These are phyloP conservation scores for Xyliphius kryptos DNA, from an alignment of 2,113 vertebrate genomes.

Conservation along the genomic window DNA sequence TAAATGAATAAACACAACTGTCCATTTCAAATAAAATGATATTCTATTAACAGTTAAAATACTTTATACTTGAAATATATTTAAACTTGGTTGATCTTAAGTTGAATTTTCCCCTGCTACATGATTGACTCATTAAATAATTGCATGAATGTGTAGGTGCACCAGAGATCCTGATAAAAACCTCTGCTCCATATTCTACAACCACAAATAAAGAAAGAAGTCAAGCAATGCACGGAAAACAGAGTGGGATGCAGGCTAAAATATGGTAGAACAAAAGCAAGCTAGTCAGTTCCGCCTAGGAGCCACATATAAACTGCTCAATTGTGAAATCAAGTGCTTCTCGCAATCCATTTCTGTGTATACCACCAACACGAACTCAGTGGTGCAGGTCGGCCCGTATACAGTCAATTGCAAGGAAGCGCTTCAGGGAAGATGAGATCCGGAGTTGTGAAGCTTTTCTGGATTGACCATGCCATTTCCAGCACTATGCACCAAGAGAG, in stretches of 20 bases:
- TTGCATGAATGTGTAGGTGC: too few relatives aligned
- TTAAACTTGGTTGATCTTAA: too few relatives aligned
- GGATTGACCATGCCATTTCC: slow-evolving; percentile 10
- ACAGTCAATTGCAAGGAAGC: slow-evolving; percentile 5
- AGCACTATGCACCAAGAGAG: slow-evolving; percentile 6
- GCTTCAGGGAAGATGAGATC: slow-evolving; percentile 9
- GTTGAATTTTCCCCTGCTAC: too few relatives aligned
- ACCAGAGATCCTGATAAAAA: too few relatives aligned
- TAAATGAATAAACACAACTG: too few relatives aligned
- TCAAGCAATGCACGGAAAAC: not conserved
- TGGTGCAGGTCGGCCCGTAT: slow-evolving; percentile 11
- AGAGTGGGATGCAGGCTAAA: not conserved
- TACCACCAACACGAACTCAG: not conserved
- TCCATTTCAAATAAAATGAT: too few relatives aligned
- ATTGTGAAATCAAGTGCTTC: slow-evolving; percentile 22
- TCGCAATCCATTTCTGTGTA: slow-evolving; percentile 10
- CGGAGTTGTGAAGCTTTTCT: slow-evolving; percentile 1
- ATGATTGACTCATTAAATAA: too few relatives aligned
- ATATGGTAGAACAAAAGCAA: not conserved
- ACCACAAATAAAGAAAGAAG: not conserved
- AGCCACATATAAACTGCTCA: slow-evolving; percentile 15
- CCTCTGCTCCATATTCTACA: not conserved
- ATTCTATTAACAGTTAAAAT: too few relatives aligned
- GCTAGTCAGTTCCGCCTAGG: not conserved
- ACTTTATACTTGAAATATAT: too few relatives aligned